These are phyloP conservation scores for Heliconius hewitsoni DNA, from an alignment of 1,140 invertebrate species.

Conservation along the genomic window DNA sequence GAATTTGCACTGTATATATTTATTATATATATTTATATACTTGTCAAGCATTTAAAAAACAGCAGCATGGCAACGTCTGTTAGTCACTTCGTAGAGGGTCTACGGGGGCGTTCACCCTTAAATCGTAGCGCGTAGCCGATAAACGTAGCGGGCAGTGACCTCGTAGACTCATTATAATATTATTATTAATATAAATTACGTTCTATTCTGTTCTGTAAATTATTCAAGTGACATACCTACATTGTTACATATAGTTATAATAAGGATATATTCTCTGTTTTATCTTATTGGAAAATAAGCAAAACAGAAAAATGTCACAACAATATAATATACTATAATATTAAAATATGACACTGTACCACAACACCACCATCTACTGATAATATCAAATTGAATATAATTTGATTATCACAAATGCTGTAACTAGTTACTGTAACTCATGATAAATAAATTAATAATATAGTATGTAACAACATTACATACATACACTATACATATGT, in stretches of 20 bases:
- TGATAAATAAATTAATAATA: background rate
- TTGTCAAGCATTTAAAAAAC: background rate
- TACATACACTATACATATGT: background rate
- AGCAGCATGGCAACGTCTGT: constrained; percentile 23
- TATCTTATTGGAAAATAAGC: too few relatives aligned
- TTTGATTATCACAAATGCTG: background rate
- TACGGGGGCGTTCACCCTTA: constrained; percentile 50
- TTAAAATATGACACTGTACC: too few relatives aligned
- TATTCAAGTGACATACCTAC: too few relatives aligned
- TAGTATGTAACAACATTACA: background rate
- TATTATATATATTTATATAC: too few relatives aligned
- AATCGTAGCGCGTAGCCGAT: constrained; percentile 45
- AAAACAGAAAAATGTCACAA: too few relatives aligned
- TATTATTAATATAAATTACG: background rate
- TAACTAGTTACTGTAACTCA: background rate
- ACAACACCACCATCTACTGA: too few relatives aligned
- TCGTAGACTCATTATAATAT: constrained; percentile 31
- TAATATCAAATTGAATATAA: too few relatives aligned
- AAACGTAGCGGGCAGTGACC: constrained; percentile 50
- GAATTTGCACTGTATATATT: too few relatives aligned
- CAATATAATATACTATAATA: too few relatives aligned
- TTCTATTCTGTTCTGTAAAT: too few relatives aligned
- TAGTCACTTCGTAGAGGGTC: constrained; percentile 48
- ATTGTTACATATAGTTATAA: too few relatives aligned
- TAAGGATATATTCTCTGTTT: too few relatives aligned